Conservation (phyloP, 2,888 invertebrate genomes). For the Papilio demoleus region DNA sequence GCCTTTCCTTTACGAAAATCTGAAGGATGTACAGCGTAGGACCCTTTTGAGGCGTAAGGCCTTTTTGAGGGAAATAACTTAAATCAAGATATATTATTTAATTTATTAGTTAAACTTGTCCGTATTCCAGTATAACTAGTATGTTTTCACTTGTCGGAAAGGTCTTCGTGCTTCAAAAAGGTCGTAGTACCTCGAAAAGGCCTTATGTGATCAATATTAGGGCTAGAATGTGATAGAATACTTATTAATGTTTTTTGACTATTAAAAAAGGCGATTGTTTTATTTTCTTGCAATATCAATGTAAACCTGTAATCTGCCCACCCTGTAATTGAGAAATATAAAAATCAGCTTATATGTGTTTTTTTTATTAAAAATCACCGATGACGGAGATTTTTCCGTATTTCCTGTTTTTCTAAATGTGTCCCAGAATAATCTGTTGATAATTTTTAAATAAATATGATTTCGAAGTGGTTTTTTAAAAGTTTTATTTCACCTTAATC, state of each 20-base stretch:
- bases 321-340: background rate
- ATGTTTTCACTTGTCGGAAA: background rate
- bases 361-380: background rate
- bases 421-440: background rate
- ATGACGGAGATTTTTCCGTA: background rate
- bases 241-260: slow-evolving; percentile 1
- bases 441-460: slow-evolving; percentile 15
- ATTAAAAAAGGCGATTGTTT: background rate
- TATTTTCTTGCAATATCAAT: background rate
- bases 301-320: slow-evolving; percentile 1
- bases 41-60: background rate
- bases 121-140: background rate
- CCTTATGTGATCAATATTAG: background rate
- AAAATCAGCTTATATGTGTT: background rate
- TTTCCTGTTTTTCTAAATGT: background rate
- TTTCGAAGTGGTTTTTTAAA: background rate
- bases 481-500: too few species aligned
- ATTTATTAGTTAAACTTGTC: background rate
- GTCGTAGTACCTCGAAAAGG: background rate
- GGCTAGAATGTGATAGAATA: slow-evolving; percentile 17
- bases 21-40: background rate
- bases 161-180: background rate
- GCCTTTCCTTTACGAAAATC: too few species aligned
- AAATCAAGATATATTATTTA: background rate
- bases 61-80: background rate